A percentile compares a stretch with the other conserved stretches of the same genome.
Evolutionary conservation across 2,113 vertebrate genomes (phyloP).

Genomic region (Ophiodon elongatus): DNA sequence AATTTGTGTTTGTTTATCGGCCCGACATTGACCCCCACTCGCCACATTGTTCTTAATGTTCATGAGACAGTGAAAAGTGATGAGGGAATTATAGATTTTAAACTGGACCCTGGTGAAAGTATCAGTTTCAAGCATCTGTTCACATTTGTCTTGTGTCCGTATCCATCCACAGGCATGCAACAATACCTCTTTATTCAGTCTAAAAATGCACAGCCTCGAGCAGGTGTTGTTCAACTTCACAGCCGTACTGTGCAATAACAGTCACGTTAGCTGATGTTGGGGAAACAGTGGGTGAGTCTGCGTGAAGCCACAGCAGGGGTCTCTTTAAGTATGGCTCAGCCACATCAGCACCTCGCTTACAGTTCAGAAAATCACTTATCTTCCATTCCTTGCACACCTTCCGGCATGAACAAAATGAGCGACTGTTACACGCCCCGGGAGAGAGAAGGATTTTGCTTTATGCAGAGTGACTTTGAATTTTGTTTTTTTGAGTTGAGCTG

Average conservation of each 20-base stretch:
- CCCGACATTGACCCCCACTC: slow-evolving; percentile 9
- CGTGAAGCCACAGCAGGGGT: slow-evolving; percentile 68
- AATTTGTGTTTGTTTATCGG: slow-evolving; percentile 20
- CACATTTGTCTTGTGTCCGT: not conserved
- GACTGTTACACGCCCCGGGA: slow-evolving; percentile 33
- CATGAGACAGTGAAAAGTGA: not conserved
- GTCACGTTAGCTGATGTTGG: slow-evolving; percentile 60
- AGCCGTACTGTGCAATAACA: slow-evolving; percentile 54
- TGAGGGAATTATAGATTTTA: slow-evolving; percentile 29
- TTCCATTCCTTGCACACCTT: slow-evolving; percentile 53
- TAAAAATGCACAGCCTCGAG: slow-evolving; percentile 37
- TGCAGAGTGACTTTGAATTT: slow-evolving; percentile 54
- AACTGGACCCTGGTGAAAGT: slow-evolving; percentile 9
- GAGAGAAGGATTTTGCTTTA: slow-evolving; percentile 50
- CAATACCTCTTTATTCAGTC: not conserved
- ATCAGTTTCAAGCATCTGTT: slow-evolving; percentile 26
- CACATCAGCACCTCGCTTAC: slow-evolving; percentile 59
- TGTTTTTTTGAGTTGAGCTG: slow-evolving; percentile 41
- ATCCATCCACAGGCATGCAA: not conserved
- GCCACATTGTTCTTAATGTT: not conserved
- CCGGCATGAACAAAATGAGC: slow-evolving; percentile 60
- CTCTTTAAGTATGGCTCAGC: slow-evolving; percentile 63
- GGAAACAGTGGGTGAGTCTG: slow-evolving; percentile 59
- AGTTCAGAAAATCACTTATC: slow-evolving; percentile 58
- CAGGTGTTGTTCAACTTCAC: slow-evolving; percentile 60